Base-by-base conservation (phyloP, 2,888 invertebrate species). In the Tanytarsus gracilentus region DNA sequence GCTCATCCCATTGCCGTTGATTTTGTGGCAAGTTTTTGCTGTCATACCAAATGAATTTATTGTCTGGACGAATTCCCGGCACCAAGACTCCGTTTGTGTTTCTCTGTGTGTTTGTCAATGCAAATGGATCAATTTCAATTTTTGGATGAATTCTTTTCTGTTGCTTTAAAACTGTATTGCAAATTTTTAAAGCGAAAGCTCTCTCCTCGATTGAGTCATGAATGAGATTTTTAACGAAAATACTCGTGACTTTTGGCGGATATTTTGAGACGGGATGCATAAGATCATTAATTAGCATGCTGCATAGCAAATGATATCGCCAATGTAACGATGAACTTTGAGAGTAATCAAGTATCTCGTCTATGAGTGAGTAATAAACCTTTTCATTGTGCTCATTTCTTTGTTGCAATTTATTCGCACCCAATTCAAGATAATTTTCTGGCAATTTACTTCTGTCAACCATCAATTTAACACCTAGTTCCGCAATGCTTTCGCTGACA, bases 161-260 rank as follows among this genome's bases (percentile, higher is more conserved):
- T 68, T 88, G 88, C 61, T 84, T 81, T 62, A 89, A 72, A 61
- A 84, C 78, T 65, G 78, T 84, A 44, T 81, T 76, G 26, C 84
- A 71, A 1, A 82, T 77, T 25, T 77, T 76, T 6, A 82, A 72
- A 0, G 86, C 82, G n/a, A 81, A 75, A 73, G 87, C 85, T 29
- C 94, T 78, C 26, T 91, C 83, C n/a, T 79, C 77, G 26, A 92
- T 76, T n/a, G 88, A 83, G 66, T 93, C 92, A 71, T 86, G 82
- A 3, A 88, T 75, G 0, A 88, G 75, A 3, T 82, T 77, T 30
- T 80, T 75, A 0, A 85, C 72, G 65, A 86, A 81, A 61, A 84
- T 79, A 25, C 77, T 76, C 1, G 88, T 83, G 0, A 83, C 80
- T 8, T 76, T 71, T 0, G 80, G 70, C 0, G 86, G 81, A 70